Conservation (phyloP, 2,797 vertebrate genomes). For the Phalanger gymnotis region DNA sequence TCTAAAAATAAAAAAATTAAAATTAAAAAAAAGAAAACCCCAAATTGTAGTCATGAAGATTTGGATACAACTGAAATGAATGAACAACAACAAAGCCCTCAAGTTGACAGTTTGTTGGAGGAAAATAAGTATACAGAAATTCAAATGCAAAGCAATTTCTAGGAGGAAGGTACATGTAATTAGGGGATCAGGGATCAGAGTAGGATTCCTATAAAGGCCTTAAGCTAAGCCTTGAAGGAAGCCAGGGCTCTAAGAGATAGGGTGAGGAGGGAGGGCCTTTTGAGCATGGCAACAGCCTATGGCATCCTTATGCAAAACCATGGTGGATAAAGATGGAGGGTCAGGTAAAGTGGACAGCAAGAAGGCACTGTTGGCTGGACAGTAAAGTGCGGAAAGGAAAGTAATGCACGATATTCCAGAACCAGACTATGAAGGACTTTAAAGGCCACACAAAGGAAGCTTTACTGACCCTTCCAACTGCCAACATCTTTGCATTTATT, state of each 20-base stretch:
- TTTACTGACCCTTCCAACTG: not conserved
- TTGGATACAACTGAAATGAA: not conserved
- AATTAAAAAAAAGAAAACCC: too few species aligned
- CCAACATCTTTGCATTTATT: not conserved
- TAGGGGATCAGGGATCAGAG: not conserved
- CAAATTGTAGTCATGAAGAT: not conserved
- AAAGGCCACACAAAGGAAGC: not conserved
- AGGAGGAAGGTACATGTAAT: too few species aligned
- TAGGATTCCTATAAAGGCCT: conserved; percentile 1
- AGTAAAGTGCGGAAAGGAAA: not conserved
- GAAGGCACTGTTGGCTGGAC: not conserved
- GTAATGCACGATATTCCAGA: not conserved
- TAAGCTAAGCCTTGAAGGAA: not conserved
- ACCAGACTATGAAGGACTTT: not conserved
- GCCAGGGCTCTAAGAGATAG: not conserved
- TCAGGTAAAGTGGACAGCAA: conserved; percentile 3
- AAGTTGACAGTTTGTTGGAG: not conserved
- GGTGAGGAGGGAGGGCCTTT: not conserved
- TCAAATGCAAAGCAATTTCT: not conserved
- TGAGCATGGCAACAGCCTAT: not conserved
- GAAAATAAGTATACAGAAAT: not conserved
- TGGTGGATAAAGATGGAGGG: not conserved
- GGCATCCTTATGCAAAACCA: not conserved
- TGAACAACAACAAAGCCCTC: not conserved
- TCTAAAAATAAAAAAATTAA: too few species aligned